These are phyloP conservation scores for Zaprionus vittiger DNA, from an alignment of 1,140 invertebrate species.

Conservation along the genomic window DNA sequence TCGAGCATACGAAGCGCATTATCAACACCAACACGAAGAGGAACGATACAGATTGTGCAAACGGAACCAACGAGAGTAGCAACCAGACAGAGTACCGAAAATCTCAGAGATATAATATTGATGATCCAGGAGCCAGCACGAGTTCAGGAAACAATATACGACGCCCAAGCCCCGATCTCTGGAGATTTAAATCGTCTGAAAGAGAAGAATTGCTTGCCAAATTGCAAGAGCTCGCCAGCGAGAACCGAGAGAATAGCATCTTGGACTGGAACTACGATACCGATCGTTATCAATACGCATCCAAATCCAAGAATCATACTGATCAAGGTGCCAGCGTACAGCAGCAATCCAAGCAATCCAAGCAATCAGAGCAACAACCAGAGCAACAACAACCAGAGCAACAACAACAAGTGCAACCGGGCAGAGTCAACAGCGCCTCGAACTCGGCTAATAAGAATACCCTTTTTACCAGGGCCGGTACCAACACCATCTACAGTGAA, in stretches of 20 bases:
- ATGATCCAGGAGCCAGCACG: slow-evolving; percentile 82
- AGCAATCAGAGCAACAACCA: slow-evolving; percentile 34
- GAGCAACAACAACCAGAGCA: slow-evolving; percentile 36
- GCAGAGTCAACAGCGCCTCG: slow-evolving; percentile 70
- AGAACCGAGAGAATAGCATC: slow-evolving; percentile 61
- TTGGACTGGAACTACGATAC: slow-evolving; percentile 61
- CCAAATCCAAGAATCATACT: slow-evolving; percentile 75
- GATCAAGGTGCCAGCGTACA: slow-evolving; percentile 61
- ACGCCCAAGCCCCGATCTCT: slow-evolving; percentile 22
- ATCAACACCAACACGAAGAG: slow-evolving; percentile 25
- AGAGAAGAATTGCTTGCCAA: slow-evolving; percentile 47
- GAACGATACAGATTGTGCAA: slow-evolving; percentile 33
- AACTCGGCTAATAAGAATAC: slow-evolving; percentile 77
- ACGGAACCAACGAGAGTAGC: slow-evolving; percentile 45
- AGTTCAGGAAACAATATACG: slow-evolving; percentile 62
- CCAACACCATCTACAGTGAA: slow-evolving; percentile 68
- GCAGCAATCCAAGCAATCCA: slow-evolving; percentile 5
- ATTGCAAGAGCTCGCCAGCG: slow-evolving; percentile 63
- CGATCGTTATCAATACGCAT: slow-evolving; percentile 66
- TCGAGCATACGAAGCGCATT: slow-evolving; percentile 42
- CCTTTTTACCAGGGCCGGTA: slow-evolving; percentile 83
- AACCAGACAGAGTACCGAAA: slow-evolving; percentile 70
- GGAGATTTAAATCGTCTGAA: slow-evolving; percentile 24
- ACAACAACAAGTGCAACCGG: slow-evolving; percentile 50
- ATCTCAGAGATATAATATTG: slow-evolving; percentile 81